Base-by-base conservation (phyloP, 2,797 vertebrate species). In the Parauchenoglanis punctatus region DNA sequence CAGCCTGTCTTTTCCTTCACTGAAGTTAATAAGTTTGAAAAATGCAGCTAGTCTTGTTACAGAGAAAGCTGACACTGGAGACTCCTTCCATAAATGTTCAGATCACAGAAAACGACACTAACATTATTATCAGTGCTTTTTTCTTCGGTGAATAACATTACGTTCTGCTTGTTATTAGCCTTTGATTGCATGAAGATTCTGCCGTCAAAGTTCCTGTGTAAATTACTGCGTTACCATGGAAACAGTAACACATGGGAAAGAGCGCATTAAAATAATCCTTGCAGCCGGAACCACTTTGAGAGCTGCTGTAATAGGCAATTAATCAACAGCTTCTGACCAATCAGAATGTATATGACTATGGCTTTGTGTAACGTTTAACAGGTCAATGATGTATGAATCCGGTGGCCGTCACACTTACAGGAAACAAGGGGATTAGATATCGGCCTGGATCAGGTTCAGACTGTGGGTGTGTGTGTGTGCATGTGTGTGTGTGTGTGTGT, bases 311-410 rank as follows among this genome's bases (percentile, higher is more conserved):
- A 49, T 13, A 25, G 31, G 40, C 13, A 63, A 81, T 63, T 46
- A 81, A 81, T 81, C 40, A n/a, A 65, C 12, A 44, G 20, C 25
- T 46, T 63, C 35, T 63, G 58, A 81, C 13, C 80, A 65, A 4
- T 63, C 80, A 49, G 13, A 18, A 28, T 49, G 25, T 46, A 46
- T 46, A 63, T 0, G 12, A 6, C 28, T 67, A 49, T 67, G 44
- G 31, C 25, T 54, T 20, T 78, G 44, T 87, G 56, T 86, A 72
- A 86, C 20, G 7, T 28, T 59, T 68, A 54, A 44, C 28, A 40
- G 31, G 87, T 87, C 86, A 91, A 77, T 81, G 46, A 81, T 83
- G 85, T 81, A 88, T 73, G 76, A 73, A 87, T 73, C 86, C 15
- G 46, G 65, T 23, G 18, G 70, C 52, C 72, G 40, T 73, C 58